These are phyloP conservation scores for Branchellion lobata DNA, from an alignment of 2,888 invertebrate genomes.

Conservation along the genomic window DNA sequence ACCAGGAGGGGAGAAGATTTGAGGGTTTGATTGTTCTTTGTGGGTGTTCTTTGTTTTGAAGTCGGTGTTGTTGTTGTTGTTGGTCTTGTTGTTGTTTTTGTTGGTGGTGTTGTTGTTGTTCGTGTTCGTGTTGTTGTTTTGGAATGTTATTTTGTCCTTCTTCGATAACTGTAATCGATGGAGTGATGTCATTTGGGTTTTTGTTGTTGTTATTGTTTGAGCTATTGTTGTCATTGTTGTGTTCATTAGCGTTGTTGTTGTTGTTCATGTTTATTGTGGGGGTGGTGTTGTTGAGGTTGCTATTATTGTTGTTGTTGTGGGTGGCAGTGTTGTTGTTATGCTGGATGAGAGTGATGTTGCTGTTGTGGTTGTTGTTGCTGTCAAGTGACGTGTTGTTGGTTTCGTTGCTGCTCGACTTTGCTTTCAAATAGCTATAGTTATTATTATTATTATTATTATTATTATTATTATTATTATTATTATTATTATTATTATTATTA, in stretches of 20 bases:
- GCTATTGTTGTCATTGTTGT: slow-evolving; percentile 5
- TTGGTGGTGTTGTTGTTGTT: not conserved
- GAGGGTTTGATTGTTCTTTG: not conserved
- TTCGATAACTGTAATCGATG: not conserved
- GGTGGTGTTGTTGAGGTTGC: not conserved
- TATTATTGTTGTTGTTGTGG: slow-evolving; percentile 6
- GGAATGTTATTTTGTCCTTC: not conserved
- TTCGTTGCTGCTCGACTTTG: too few relatives aligned
- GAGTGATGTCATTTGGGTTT: not conserved
- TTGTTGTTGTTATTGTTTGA: not conserved
- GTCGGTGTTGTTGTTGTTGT: too few relatives aligned
- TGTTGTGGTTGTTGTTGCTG: too few relatives aligned
- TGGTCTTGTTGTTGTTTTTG: not conserved
- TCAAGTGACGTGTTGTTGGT: too few relatives aligned
- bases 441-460: too few relatives aligned
- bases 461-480: too few relatives aligned
- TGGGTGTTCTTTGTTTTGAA: too few relatives aligned
- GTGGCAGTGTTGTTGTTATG: not conserved
- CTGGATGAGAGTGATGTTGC: not conserved
- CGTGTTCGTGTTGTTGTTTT: too few relatives aligned
- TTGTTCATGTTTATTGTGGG: not conserved
- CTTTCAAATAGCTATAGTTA: too few relatives aligned
- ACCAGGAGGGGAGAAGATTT: not conserved
- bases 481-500: too few relatives aligned
- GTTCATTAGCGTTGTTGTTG: slow-evolving; percentile 3